These are phyloP conservation scores for Diabrotica balteata DNA, from an alignment of 2,888 invertebrate species.

Conservation along the genomic window DNA sequence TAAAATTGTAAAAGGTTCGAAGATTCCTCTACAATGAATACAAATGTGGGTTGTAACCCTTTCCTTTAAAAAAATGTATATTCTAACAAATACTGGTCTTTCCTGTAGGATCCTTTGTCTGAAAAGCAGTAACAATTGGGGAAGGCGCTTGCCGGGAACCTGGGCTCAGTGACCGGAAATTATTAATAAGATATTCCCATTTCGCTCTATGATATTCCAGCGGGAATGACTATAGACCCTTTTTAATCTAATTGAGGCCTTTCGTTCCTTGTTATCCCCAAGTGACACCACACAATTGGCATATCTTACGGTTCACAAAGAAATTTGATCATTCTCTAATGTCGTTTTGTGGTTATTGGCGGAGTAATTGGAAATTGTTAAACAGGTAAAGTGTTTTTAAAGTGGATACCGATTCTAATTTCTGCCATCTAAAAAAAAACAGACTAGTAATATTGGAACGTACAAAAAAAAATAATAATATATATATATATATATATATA, in stretches of 20 bases:
- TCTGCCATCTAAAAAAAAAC: too few species aligned
- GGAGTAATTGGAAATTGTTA: too few species aligned
- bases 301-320: constrained; percentile 14
- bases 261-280: constrained; percentile 26
- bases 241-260: constrained; percentile 27
- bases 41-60: constrained; percentile 14
- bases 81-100: constrained; percentile 12
- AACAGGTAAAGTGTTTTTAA: too few species aligned
- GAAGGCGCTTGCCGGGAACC: constrained; percentile 23
- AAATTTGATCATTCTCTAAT: constrained; percentile 8
- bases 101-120: constrained; percentile 20
- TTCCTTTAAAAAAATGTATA: constrained; percentile 12
- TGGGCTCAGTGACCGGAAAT: constrained; percentile 26
- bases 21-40: constrained; percentile 13
- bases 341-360: too few species aligned
- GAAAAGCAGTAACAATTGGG: constrained; percentile 25
- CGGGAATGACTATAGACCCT: constrained; percentile 23
- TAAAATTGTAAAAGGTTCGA: constrained; percentile 13
- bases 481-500: too few species aligned
- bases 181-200: constrained; percentile 30
- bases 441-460: too few species aligned
- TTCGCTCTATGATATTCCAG: constrained; percentile 25
- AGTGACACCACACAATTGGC: constrained; percentile 18
- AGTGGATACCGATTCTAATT: too few species aligned
- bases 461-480: too few species aligned